These are phyloP conservation scores for Cyclargus thomasi DNA, from an alignment of 1,140 invertebrate genomes.

Conservation along the genomic window DNA sequence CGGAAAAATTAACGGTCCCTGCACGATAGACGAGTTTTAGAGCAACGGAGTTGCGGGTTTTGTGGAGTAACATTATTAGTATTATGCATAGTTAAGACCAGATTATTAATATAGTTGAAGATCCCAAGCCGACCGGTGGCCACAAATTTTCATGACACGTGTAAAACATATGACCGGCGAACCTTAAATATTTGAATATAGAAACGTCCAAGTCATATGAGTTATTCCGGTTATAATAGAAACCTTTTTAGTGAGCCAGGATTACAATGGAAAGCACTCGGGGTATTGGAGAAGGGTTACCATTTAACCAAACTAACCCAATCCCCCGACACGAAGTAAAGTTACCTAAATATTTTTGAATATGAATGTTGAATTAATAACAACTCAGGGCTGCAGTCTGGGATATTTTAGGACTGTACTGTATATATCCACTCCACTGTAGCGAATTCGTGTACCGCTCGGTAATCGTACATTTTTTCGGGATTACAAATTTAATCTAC, in stretches of 20 bases:
- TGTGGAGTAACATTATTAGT: no score
- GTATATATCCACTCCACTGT: no score
- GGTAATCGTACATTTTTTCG: no score
- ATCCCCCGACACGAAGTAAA: background rate
- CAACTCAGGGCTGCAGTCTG: no score
- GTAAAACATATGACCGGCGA: background rate
- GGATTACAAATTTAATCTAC: no score
- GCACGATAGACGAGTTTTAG: no score
- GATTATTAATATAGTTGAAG: no score
- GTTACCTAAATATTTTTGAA: background rate
- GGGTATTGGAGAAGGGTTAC: background rate
- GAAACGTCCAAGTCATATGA: background rate
- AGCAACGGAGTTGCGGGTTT: no score
- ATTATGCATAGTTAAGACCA: no score
- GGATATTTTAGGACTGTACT: no score
- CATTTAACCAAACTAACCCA: background rate
- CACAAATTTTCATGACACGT: background rate
- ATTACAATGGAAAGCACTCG: conserved; percentile 1
- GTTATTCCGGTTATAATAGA: background rate
- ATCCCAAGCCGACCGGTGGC: background rate
- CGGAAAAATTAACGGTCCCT: no score
- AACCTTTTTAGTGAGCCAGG: background rate
- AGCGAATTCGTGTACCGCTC: no score
- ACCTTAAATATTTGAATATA: background rate
- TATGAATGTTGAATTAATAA: background rate